These are phyloP conservation scores for Euphydryas editha DNA, from an alignment of 2,888 invertebrate species.

Conservation along the genomic window DNA sequence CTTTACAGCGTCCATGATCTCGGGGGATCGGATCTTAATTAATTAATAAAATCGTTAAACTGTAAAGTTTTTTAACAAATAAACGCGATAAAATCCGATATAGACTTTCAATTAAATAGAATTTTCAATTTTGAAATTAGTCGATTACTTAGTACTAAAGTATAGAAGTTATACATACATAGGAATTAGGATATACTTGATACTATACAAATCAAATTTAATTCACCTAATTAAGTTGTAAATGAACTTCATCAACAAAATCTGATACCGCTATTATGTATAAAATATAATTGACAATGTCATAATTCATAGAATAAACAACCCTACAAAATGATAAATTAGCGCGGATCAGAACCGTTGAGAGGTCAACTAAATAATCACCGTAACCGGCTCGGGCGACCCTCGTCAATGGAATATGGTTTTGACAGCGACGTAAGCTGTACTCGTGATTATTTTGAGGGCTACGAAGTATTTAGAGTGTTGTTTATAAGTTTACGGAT, in stretches of 20 bases:
- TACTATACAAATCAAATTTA: background rate
- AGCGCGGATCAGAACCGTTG: conserved; percentile 53
- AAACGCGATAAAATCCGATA: too few relatives aligned
- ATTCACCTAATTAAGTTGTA: background rate
- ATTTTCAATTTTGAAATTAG: too few relatives aligned
- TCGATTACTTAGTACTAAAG: too few relatives aligned
- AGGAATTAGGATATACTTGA: too few relatives aligned
- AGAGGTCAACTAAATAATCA: conserved; percentile 68
- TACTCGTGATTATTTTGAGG: conserved; percentile 40
- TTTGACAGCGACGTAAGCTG: conserved; percentile 56
- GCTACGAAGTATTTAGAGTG: conserved; percentile 27
- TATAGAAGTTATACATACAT: too few relatives aligned
- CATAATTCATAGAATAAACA: conserved; percentile 22
- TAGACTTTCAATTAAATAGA: too few relatives aligned
- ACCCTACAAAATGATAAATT: conserved; percentile 50
- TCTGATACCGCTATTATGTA: background rate
- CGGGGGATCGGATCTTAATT: too few relatives aligned
- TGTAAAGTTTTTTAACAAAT: too few relatives aligned
- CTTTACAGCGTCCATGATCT: too few relatives aligned
- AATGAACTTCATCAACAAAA: background rate
- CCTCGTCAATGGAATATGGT: conserved; percentile 69
- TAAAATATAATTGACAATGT: conserved; percentile 5
- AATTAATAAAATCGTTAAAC: too few relatives aligned
- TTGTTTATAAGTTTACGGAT: conserved; percentile 6
- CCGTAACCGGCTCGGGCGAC: conserved; percentile 56